A percentile compares a stretch with the other conserved stretches of the same genome.
Conservation (phyloP, 2,888 invertebrate species). For the Tethea ocularis region DNA sequence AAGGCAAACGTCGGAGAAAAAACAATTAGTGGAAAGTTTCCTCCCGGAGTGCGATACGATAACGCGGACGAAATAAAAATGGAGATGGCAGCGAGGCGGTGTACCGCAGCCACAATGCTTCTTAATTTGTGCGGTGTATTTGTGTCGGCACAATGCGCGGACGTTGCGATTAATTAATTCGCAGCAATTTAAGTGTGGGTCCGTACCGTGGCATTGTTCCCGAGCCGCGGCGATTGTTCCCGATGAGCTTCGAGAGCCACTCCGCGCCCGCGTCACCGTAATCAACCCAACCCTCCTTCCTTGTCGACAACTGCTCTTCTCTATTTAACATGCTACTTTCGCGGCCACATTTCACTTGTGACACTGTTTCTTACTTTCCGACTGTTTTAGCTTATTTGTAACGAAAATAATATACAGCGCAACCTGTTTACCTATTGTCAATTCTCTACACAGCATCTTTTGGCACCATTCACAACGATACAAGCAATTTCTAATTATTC, state of each 20-base stretch:
- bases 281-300: conserved; percentile 33
- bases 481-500: no score
- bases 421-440: no score
- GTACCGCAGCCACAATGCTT: conserved; percentile 20
- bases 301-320: conserved; percentile 33
- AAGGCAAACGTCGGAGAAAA: conserved; percentile 48
- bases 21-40: conserved; percentile 55
- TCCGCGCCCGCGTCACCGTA: conserved; percentile 21
- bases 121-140: conserved; percentile 38
- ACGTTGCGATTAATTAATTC: conserved; percentile 49
- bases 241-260: conserved; percentile 22
- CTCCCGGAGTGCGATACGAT: conserved; percentile 19
- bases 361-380: conserved; percentile 24
- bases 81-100: conserved; percentile 10
- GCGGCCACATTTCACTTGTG: conserved; percentile 20
- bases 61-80: conserved; percentile 14
- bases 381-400: no score
- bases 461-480: no score
- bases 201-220: conserved; percentile 24
- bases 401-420: no score
- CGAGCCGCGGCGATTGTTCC: conserved; percentile 43
- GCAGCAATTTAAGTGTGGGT: conserved; percentile 37
- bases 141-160: conserved; percentile 32
- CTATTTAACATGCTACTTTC: conserved; percentile 31
- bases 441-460: no score